These are phyloP conservation scores for Papilio aristodemus DNA, from an alignment of 1,140 invertebrate genomes.

Conservation along the genomic window DNA sequence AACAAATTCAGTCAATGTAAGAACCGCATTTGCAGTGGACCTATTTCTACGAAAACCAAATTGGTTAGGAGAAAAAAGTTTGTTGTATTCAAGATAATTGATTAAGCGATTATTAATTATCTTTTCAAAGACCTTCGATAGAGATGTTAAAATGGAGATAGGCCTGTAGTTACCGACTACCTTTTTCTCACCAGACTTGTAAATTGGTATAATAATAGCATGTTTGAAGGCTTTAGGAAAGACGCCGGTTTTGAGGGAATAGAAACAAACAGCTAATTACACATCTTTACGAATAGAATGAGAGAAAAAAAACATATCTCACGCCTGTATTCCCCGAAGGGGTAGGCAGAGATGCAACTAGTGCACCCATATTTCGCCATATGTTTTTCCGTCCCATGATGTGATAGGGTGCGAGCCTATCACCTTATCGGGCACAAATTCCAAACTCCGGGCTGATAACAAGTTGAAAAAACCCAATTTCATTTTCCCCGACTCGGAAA, in stretches of 20 bases:
- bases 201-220: constrained; percentile 30
- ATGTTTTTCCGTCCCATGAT: too few relatives aligned
- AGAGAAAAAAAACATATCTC: too few relatives aligned
- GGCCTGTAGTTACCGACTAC: constrained; percentile 31
- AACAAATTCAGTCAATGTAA: constrained; percentile 34
- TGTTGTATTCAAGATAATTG: constrained; percentile 33
- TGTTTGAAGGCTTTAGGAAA: constrained; percentile 41
- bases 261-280: too few relatives aligned
- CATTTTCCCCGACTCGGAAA: too few relatives aligned
- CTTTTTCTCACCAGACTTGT: constrained; percentile 26
- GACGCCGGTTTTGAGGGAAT: constrained; percentile 36
- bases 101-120: constrained; percentile 34
- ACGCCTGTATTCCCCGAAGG: too few relatives aligned
- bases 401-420: too few relatives aligned
- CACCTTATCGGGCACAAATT: too few relatives aligned
- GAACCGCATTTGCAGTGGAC: constrained; percentile 55
- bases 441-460: too few relatives aligned
- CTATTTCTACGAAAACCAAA: constrained; percentile 53
- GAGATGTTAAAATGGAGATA: constrained; percentile 26
- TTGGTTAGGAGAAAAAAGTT: constrained; percentile 42
- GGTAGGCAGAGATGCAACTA: too few relatives aligned
- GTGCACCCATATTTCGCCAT: too few relatives aligned
- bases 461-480: too few relatives aligned
- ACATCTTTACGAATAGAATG: too few relatives aligned
- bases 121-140: constrained; percentile 36